Conservation (phyloP, 2,797 vertebrate genomes). For the Rhodeus uyekii region DNA sequence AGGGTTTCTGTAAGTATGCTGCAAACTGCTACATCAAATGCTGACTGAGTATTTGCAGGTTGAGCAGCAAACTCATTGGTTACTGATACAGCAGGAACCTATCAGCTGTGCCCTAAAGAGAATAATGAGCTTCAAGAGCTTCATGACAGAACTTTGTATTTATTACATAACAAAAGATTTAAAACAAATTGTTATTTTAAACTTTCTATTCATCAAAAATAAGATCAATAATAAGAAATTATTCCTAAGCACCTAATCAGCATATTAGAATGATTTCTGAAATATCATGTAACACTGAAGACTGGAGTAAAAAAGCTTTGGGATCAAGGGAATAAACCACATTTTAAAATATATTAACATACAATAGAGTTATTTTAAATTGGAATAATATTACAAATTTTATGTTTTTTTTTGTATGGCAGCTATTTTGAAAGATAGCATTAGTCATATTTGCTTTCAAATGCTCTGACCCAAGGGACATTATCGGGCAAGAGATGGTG, state of each 20-base stretch:
- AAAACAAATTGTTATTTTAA: background rate
- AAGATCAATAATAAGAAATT: background rate
- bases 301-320: background rate
- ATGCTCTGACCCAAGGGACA: slow-evolving; percentile 23
- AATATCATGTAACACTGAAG: background rate
- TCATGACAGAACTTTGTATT: background rate
- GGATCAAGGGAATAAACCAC: background rate
- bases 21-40: too few relatives aligned
- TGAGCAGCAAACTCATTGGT: background rate
- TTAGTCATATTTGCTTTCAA: slow-evolving; percentile 22
- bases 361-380: background rate
- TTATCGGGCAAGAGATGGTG: slow-evolving; percentile 11
- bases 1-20: background rate
- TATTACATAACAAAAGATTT: background rate
- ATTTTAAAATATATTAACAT: background rate
- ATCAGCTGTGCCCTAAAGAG: background rate
- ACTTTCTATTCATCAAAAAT: background rate
- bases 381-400: background rate
- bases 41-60: too few relatives aligned
- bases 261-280: background rate
- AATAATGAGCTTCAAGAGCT: background rate
- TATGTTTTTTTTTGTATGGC: background rate
- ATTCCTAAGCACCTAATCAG: background rate
- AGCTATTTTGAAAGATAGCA: slow-evolving; percentile 19
- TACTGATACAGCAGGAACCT: background rate